These are phyloP conservation scores for Polydrusus cervinus DNA, from an alignment of 2,888 invertebrate genomes.

Conservation along the genomic window DNA sequence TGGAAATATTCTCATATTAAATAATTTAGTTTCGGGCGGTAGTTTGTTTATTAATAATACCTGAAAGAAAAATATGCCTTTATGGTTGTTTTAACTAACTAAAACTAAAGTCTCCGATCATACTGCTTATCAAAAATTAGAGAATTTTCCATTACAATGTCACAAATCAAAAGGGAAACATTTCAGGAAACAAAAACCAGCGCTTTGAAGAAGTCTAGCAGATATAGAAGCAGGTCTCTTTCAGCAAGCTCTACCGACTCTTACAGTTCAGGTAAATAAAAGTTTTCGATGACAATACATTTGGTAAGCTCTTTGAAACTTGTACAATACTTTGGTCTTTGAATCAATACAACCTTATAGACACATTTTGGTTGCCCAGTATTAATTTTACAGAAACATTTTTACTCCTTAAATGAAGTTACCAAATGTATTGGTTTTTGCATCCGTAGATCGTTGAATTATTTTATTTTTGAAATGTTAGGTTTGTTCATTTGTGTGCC, in stretches of 20 bases:
- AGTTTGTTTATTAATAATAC: background rate
- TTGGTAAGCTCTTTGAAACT: too few relatives aligned
- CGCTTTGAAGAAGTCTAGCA: slow-evolving; percentile 89
- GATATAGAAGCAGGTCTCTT: slow-evolving; percentile 91
- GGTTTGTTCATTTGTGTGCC: too few relatives aligned
- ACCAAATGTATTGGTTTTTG: too few relatives aligned
- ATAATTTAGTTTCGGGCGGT: background rate
- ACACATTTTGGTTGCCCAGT: too few relatives aligned
- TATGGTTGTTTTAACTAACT: background rate
- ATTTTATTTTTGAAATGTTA: too few relatives aligned
- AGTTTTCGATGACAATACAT: background rate
- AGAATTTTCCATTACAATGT: background rate
- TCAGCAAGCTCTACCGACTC: slow-evolving; percentile 97
- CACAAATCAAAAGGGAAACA: background rate
- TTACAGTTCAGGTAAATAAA: slow-evolving; percentile 87
- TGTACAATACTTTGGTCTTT: too few relatives aligned
- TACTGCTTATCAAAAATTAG: background rate
- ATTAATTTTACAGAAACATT: too few relatives aligned
- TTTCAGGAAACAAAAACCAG: slow-evolving; percentile 77
- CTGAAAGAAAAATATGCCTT: too few relatives aligned
- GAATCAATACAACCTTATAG: too few relatives aligned
- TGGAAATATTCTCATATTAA: too few relatives aligned
- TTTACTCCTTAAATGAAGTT: too few relatives aligned
- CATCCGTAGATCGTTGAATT: too few relatives aligned
- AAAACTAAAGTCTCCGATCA: background rate